Percentiles rank a stretch among this genome's conserved stretches.
These are phyloP conservation scores for Chaetodon trifasciatus DNA, from an alignment of 2,797 vertebrate species.

Conservation along the genomic window DNA sequence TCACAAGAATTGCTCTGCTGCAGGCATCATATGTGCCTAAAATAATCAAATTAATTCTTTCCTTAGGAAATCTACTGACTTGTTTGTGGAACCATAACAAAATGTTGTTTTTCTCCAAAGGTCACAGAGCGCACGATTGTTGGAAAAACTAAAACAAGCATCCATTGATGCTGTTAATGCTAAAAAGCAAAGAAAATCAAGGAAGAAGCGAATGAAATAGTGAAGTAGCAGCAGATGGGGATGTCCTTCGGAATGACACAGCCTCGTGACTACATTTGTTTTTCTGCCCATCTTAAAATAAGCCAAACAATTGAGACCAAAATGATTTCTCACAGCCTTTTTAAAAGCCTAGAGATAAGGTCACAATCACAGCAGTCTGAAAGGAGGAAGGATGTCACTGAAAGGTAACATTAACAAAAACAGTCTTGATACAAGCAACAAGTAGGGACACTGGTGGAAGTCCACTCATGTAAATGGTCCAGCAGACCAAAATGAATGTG, in stretches of 20 bases:
- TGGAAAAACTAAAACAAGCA: slow-evolving; percentile 55
- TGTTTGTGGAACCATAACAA: slow-evolving; percentile 86
- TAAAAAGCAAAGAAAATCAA: slow-evolving; percentile 51
- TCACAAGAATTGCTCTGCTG: slow-evolving; percentile 88
- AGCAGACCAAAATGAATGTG: neutral
- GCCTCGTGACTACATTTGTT: slow-evolving; percentile 73
- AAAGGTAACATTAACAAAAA: slow-evolving; percentile 16
- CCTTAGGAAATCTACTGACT: slow-evolving; percentile 77
- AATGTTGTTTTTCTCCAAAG: slow-evolving; percentile 84
- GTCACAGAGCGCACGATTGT: slow-evolving; percentile 68
- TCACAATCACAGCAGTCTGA: slow-evolving; percentile 42
- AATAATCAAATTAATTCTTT: slow-evolving; percentile 88
- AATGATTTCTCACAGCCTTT: slow-evolving; percentile 60
- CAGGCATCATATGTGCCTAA: slow-evolving; percentile 85
- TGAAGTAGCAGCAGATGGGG: slow-evolving; percentile 29
- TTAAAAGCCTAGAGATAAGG: slow-evolving; percentile 17
- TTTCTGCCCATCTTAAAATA: slow-evolving; percentile 60
- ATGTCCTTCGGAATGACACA: slow-evolving; percentile 50
- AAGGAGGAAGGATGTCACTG: slow-evolving; percentile 15
- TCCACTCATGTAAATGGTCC: neutral
- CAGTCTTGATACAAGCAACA: neutral
- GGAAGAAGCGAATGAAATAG: slow-evolving; percentile 54
- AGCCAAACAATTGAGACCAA: slow-evolving; percentile 65
- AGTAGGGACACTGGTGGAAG: neutral
- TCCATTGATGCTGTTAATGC: slow-evolving; percentile 57